Conservation (phyloP, 2,113 vertebrate genomes). For the Numida meleagris region DNA sequence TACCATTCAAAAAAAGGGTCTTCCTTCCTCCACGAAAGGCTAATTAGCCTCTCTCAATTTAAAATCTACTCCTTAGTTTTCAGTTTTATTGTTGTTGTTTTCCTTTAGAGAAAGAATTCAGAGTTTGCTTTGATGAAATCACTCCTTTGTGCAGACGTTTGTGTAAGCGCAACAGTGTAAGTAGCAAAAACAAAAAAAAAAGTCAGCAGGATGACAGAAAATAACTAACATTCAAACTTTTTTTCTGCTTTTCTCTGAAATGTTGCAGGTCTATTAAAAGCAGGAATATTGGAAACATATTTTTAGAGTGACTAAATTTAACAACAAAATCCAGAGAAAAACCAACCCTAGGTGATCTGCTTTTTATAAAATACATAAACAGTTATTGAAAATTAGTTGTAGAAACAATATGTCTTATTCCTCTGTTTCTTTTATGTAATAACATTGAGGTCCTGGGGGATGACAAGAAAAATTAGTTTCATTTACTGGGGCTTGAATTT, state of each 20-base stretch:
- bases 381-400: constrained; percentile 52
- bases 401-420: constrained; percentile 43
- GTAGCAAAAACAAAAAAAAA: not conserved
- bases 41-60: not conserved
- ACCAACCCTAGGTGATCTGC: constrained; percentile 36
- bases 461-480: constrained; percentile 72
- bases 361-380: constrained; percentile 67
- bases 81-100: not conserved
- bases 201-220: not conserved
- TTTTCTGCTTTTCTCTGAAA: not conserved
- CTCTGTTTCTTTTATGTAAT: constrained; percentile 58
- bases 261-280: not conserved
- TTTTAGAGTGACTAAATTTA: constrained; percentile 44
- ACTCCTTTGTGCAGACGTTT: not conserved
- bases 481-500: constrained; percentile 63
- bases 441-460: constrained; percentile 48
- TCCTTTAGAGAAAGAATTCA: not conserved
- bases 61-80: not conserved
- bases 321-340: not conserved
- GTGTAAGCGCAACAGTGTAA: not conserved
- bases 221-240: not conserved
- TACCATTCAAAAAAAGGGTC: not conserved
- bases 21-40: not conserved
- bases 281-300: constrained; percentile 41
- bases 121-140: not conserved